A percentile compares a stretch with the other conserved stretches of the same genome.
phyloP scores from a whole-genome alignment of 2,797 vertebrate genomes.

The Parauchenoglanis ngamensis region DNA sequence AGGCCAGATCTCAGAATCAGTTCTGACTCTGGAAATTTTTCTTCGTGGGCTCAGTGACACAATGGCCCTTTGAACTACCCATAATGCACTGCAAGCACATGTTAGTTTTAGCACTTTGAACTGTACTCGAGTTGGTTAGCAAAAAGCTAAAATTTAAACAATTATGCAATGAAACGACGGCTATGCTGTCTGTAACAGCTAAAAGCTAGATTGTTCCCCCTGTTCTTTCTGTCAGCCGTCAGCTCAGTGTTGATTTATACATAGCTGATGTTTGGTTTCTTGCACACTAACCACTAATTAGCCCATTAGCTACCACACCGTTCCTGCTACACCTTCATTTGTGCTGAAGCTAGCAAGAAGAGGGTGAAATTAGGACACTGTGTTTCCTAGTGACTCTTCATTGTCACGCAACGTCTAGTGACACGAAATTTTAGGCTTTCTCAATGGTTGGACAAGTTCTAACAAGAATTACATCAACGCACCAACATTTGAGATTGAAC shows the following conservation, averaged over 20 bases:
- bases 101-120: background rate
- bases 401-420: background rate
- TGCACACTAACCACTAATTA: constrained; percentile 22
- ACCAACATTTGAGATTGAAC: background rate
- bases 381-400: background rate
- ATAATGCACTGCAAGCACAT: constrained; percentile 1
- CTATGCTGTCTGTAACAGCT: background rate
- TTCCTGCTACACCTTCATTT: background rate
- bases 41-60: background rate
- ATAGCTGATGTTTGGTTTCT: background rate
- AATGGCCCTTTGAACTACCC: background rate
- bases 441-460: background rate
- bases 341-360: background rate
- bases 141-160: background rate
- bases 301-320: background rate
- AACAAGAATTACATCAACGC: background rate
- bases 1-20: background rate
- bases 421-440: background rate
- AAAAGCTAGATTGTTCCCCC: no score
- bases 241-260: background rate
- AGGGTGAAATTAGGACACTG: background rate
- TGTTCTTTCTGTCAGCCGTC: background rate
- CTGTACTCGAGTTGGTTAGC: background rate
- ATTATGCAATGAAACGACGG: background rate
- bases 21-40: background rate